Evolutionary conservation across 1,140 invertebrate species (phyloP), one percentile per base, ranked within the genome.

Genomic region (Littorina saxatilis): DNA sequence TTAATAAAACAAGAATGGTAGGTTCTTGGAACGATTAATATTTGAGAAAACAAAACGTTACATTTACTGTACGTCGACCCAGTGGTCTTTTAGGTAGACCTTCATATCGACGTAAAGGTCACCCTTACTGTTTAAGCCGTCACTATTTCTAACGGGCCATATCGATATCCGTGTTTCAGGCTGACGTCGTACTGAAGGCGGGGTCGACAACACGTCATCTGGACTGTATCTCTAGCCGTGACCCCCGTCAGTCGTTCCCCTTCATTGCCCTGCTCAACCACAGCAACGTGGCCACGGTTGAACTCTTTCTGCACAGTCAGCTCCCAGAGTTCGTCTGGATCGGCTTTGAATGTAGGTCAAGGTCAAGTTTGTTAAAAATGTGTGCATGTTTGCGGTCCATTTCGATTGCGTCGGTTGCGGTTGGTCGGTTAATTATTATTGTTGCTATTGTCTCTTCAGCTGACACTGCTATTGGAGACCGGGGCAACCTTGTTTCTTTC

Each of bases 231-330:
- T 20, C 77, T 1, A 73, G 47, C 20, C 79, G 58, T 29, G 79
- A 83, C 74, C 79, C 82, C 7, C 52, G 82, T 2, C 50, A 77
- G 20, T 47, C 66, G 55, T 81, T 55, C 37, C 82, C 82, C 29
- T 83, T 83, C 39, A 77, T 81, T 9, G 79, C 82, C 0, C 70
- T 83, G 7, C 47, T 83, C 2, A 83, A 83, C 63, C 55, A 80
- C 61, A 83, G 79, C 50, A 83, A 80, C 63, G 82, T 83, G 43
- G 82, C 82, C 73, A 81, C 73, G 11, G 20, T 81, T 35, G 66
- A 74, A 11, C 47, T 81, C n/a, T n/a, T 73, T 9, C 32, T 83
- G 29, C 29, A 50, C 58, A 52, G 55, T 1, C 27, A 78, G 29
- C 52, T 73, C 9, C 80, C 80, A 4, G 80, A 82, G 61, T 80